Evolutionary conservation across 2,797 vertebrate species (phyloP).

Genomic region (Tapera naevia): DNA sequence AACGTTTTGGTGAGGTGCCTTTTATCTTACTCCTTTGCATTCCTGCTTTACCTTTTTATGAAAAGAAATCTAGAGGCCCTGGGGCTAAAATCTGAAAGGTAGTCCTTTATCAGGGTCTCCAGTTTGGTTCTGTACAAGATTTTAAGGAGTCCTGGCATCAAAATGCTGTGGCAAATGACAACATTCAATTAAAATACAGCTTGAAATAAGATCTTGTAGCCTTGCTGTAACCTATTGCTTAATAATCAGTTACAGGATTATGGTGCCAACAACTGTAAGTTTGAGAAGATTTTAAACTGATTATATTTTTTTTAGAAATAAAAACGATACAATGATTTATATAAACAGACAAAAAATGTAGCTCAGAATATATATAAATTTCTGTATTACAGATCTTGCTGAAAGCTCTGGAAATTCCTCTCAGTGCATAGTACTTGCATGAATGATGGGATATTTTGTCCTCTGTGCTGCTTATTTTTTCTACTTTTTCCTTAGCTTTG

Average conservation of each 20-base stretch:
- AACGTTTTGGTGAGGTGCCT: background rate
- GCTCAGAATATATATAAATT: background rate
- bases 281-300: background rate
- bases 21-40: background rate
- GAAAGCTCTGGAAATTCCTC: constrained; percentile 35
- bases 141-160: background rate
- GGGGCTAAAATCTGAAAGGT: background rate
- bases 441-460: constrained; percentile 46
- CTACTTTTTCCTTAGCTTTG: constrained; percentile 61
- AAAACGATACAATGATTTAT: background rate
- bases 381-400: background rate
- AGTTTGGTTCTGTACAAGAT: background rate
- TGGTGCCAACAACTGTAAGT: background rate
- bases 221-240: background rate
- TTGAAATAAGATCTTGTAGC: background rate
- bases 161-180: background rate
- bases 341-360: background rate
- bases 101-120: background rate
- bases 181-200: background rate
- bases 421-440: background rate
- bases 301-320: background rate
- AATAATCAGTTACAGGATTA: background rate
- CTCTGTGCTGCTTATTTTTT: constrained; percentile 34
- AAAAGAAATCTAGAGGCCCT: background rate
- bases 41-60: background rate